These are phyloP conservation scores for Lasioglossum leucozonium DNA, from an alignment of 2,888 invertebrate genomes.

Conservation along the genomic window DNA sequence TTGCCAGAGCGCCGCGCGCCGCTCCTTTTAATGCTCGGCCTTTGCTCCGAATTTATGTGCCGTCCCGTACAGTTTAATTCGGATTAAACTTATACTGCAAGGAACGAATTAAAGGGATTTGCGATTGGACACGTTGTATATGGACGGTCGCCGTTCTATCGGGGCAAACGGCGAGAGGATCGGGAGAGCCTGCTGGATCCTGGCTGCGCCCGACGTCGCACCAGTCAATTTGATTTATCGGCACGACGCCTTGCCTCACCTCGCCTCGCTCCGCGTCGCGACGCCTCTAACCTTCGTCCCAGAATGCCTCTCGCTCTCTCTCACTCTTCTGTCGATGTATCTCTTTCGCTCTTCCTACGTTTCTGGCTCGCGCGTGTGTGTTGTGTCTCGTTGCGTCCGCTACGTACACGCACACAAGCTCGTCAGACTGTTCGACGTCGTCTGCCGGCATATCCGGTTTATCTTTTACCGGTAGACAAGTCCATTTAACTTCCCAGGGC, in stretches of 20 bases:
- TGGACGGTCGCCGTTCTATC: conserved; percentile 76
- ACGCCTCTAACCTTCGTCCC: conserved; percentile 53
- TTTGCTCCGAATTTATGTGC: conserved; percentile 78
- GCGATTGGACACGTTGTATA: conserved; percentile 82
- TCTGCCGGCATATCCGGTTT: conserved; percentile 66
- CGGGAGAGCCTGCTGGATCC: conserved; percentile 66
- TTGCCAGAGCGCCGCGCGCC: conserved; percentile 7
- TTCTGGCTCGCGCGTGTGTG: conserved; percentile 11
- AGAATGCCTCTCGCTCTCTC: conserved; percentile 49
- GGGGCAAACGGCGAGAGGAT: conserved; percentile 67
- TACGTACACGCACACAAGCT: conserved; percentile 33
- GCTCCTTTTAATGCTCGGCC: conserved; percentile 76
- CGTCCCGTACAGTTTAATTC: conserved; percentile 81
- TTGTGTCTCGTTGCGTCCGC: conserved; percentile 15
- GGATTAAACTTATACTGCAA: conserved; percentile 81
- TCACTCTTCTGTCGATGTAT: neutral
- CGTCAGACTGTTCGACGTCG: conserved; percentile 63
- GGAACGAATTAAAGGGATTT: conserved; percentile 83
- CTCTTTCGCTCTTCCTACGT: conserved; percentile 6
- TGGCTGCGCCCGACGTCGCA: conserved; percentile 79
- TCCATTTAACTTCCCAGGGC: conserved; percentile 63
- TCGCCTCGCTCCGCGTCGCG: conserved; percentile 64
- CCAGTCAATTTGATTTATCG: conserved; percentile 83
- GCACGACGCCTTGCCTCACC: conserved; percentile 65
- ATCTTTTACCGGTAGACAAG: conserved; percentile 69